Percentiles rank a stretch among this genome's conserved stretches.
Conservation (phyloP, 2,888 invertebrate species). For the Beris chalybata region DNA sequence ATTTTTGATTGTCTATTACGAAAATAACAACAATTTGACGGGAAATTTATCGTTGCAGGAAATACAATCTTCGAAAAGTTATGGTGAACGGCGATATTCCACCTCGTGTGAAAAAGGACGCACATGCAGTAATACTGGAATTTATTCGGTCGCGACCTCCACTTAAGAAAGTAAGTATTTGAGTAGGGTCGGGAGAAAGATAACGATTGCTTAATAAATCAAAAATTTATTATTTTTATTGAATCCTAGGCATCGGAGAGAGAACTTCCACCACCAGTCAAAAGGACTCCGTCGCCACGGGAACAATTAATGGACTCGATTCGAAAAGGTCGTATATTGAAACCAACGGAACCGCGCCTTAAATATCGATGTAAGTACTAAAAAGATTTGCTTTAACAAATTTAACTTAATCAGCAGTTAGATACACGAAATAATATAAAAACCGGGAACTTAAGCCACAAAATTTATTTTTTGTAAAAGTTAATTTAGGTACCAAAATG, state of each 20-base stretch:
- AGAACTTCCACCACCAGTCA: constrained; percentile 75
- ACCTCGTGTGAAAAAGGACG: constrained; percentile 86
- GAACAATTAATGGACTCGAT: constrained; percentile 87
- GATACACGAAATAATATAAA: no score
- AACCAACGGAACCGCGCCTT: constrained; percentile 62
- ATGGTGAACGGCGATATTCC: constrained; percentile 82
- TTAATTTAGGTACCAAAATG: no score
- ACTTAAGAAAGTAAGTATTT: constrained; percentile 74
- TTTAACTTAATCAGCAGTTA: no score
- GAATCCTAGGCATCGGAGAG: constrained; percentile 74
- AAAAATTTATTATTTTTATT: constrained; percentile 7
- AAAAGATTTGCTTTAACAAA: no score
- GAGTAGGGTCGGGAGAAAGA: background rate
- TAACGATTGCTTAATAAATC: background rate
- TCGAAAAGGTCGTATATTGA: constrained; percentile 71
- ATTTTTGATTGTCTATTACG: no score
- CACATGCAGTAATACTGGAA: constrained; percentile 92
- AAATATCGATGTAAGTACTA: constrained; percentile 61
- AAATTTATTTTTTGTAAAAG: no score
- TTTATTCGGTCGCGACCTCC: constrained; percentile 96
- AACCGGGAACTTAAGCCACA: no score
- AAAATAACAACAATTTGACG: no score
- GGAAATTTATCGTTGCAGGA: constrained; percentile 45
- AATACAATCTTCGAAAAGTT: constrained; percentile 86
- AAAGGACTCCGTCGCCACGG: constrained; percentile 73